A percentile compares a stretch with the other conserved stretches of the same genome.
Evolutionary conservation across 2,888 invertebrate genomes (phyloP).

Genomic region (Ditylenchus weischeri): DNA sequence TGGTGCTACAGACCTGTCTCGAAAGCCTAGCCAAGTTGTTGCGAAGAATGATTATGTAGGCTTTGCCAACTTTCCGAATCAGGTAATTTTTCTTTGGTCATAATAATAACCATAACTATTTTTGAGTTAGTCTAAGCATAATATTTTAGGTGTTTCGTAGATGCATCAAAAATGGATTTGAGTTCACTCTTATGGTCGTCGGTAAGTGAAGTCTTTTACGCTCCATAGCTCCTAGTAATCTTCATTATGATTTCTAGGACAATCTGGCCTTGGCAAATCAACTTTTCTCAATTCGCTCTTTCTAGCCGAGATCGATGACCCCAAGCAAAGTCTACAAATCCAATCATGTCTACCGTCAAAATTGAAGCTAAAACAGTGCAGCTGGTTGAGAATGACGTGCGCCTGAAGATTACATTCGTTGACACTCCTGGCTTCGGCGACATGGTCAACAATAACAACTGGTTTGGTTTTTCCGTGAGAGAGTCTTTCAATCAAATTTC

Average conservation of each 20-base stretch:
- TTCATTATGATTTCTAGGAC: slow-evolving; percentile 66
- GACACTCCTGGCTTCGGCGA: slow-evolving; percentile 92
- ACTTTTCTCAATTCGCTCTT: slow-evolving; percentile 98
- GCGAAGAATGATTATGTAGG: slow-evolving; percentile 66
- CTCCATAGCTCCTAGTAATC: no score
- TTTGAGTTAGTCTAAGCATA: slow-evolving; percentile 65
- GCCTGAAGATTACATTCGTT: slow-evolving; percentile 88
- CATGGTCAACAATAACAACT: slow-evolving; percentile 96
- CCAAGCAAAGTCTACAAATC: slow-evolving; percentile 12
- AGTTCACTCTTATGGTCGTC: slow-evolving; percentile 92
- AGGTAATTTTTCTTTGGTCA: slow-evolving; percentile 65
- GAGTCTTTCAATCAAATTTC: not conserved
- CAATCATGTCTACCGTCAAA: slow-evolving; percentile 29
- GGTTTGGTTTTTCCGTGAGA: slow-evolving; percentile 64
- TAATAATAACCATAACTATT: not conserved
- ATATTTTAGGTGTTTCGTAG: slow-evolving; percentile 78
- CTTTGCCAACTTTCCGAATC: slow-evolving; percentile 90
- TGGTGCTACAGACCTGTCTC: slow-evolving; percentile 2
- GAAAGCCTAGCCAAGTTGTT: slow-evolving; percentile 10
- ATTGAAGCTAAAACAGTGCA: slow-evolving; percentile 90
- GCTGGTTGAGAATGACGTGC: slow-evolving; percentile 94
- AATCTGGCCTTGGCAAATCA: slow-evolving; percentile 94
- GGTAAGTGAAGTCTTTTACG: slow-evolving; percentile 64
- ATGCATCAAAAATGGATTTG: slow-evolving; percentile 91
- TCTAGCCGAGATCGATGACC: slow-evolving; percentile 87